Base-by-base conservation (phyloP, 2,888 invertebrate species). In the Norana najaformis region DNA sequence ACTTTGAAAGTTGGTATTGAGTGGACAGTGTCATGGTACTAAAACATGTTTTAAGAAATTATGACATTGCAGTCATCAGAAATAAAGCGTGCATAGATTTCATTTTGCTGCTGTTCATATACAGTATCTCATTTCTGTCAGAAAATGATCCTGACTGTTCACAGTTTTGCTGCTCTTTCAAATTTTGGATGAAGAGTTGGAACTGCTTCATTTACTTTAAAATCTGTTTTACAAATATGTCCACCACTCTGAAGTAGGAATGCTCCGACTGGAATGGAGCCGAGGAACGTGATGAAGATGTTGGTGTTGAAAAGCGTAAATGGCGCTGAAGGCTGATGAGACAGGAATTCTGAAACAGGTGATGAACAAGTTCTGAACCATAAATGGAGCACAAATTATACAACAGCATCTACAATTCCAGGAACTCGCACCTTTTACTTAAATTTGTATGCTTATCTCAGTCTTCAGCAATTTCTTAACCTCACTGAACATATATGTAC, bases 201-300 rank as follows among this genome's bases (percentile, higher is more conserved):
- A 47, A 23, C 47, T 69, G 30, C 14, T 41, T 41, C 18, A 20
- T 36, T 83, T 85, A 89, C 39, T 89, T 89, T 8, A 94, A 91
- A 36, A 94, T 93, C 90, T 94, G 93, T 89, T 93, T 92, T 0
- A 94, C 94, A 92, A 94, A 94, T 88, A 93, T 93, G 41, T 93
- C 93, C 4, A 94, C 93, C 38, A 94, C 92, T 92, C 93, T 92
- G 91, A 93, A 93, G 91, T 93, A 93, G n/a, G 92, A 93, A 91
- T 93, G 93, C 89, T 94, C 94, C 53, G 92, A 93, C 35, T 89
- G 92, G 30, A 92, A 92, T 85, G 85, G 85, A n/a, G 92, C 89
- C 90, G 93, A 93, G 4, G 91, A 90, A n/a, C 93, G 92, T 90
- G 93, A 90, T 0, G 94, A 93, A 18, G 93, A 92, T 30, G 88